A percentile compares a stretch with the other conserved stretches of the same genome.
phyloP scores from a whole-genome alignment of 1,140 invertebrate genomes.

The Formica exsecta region DNA sequence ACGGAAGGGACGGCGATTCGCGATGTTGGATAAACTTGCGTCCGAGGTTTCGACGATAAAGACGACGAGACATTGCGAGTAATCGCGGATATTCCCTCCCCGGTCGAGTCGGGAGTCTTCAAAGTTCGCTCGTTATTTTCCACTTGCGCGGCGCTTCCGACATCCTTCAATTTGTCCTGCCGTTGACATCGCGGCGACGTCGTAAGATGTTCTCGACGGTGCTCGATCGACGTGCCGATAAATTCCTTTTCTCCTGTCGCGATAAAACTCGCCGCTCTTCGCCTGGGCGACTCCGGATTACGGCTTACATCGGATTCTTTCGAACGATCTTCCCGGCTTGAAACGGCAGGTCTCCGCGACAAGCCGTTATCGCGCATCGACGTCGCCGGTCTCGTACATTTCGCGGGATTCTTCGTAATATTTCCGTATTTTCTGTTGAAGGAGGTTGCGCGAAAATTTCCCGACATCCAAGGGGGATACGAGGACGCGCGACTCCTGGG shows the following conservation, averaged over 20 bases:
- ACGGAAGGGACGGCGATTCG: background rate
- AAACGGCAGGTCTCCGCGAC: background rate
- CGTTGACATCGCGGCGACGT: background rate
- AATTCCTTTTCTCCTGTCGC: background rate
- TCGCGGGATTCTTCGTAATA: background rate
- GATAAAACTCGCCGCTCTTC: constrained; percentile 23
- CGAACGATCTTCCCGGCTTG: background rate
- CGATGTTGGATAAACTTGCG: background rate
- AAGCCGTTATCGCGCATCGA: background rate
- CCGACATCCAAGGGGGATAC: constrained; percentile 46
- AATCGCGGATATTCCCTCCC: background rate
- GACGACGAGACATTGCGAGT: constrained; percentile 1
- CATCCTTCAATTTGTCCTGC: background rate
- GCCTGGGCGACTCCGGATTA: constrained; percentile 5
- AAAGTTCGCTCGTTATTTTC: background rate
- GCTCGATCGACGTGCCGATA: background rate
- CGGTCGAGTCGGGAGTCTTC: background rate
- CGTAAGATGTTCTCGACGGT: background rate
- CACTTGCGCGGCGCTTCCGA: background rate
- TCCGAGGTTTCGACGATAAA: background rate
- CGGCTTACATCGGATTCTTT: constrained; percentile 1
- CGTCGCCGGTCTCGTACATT: background rate
- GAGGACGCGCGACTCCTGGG: constrained; percentile 12
- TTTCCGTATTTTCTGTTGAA: constrained; percentile 66
- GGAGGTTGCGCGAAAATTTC: background rate